These are phyloP conservation scores for Aethina tumida DNA, from an alignment of 1,140 invertebrate genomes.

Conservation along the genomic window DNA sequence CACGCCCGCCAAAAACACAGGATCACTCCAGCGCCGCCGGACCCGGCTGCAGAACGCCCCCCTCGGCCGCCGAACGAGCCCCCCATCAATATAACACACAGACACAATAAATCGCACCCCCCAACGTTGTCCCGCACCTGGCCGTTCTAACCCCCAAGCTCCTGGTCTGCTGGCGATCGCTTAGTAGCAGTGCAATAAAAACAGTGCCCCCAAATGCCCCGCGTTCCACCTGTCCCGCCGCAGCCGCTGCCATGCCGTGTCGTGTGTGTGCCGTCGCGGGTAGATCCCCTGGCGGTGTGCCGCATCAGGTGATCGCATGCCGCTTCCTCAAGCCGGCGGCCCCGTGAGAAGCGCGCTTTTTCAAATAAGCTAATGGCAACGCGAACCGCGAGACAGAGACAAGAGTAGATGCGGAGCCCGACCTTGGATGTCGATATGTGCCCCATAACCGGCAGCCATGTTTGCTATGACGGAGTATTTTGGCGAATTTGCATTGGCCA, in stretches of 20 bases:
- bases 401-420: slow-evolving; percentile 9
- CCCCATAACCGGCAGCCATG: slow-evolving; percentile 24
- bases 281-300: neutral
- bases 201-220: too few relatives aligned
- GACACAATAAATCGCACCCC: too few relatives aligned
- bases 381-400: slow-evolving; percentile 7
- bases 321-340: neutral
- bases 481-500: slow-evolving; percentile 40
- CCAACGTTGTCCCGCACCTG: too few relatives aligned
- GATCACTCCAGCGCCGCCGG: too few relatives aligned
- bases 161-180: too few relatives aligned
- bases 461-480: slow-evolving; percentile 43
- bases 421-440: slow-evolving; percentile 10
- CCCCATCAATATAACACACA: too few relatives aligned
- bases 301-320: neutral
- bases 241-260: neutral
- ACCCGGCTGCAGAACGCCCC: too few relatives aligned
- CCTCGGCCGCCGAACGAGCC: too few relatives aligned
- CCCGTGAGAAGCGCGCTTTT: neutral
- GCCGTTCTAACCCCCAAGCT: too few relatives aligned
- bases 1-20: too few relatives aligned
- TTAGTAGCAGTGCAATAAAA: slow-evolving; percentile 12
- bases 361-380: too few relatives aligned
- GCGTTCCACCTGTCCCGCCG: neutral
- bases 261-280: neutral